Base-by-base conservation (phyloP, 2,797 vertebrate species). In the Sebastes ruberrimus region DNA sequence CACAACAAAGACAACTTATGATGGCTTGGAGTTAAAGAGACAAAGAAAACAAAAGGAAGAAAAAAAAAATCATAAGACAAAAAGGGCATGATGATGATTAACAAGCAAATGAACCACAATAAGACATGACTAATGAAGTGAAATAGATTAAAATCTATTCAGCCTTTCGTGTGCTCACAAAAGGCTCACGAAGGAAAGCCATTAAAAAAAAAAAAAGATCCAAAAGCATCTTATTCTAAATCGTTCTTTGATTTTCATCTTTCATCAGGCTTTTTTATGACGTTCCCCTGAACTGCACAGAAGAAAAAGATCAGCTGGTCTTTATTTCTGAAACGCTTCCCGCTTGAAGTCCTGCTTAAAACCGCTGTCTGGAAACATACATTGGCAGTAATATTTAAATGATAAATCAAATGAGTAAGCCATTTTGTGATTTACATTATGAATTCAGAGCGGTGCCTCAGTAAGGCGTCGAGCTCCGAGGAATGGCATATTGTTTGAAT, bases 1-100 rank as follows among this genome's bases (percentile, higher is more conserved):
- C 93, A 91, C 86, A 89, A 91, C 85, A 95, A 91, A 69, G 70
- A 94, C 78, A 86, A 93, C 87, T 91, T 85, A 77, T 23, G 89
- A 92, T 7, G 90, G 89, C 92, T 87, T 92, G 86, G 84, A 92
- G 80, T 93, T 81, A 80, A 76, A 89, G 92, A 95, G 82, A 91
- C 80, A 91, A 75, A 87, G 78, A 80, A 79, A 90, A 84, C 66
- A 84, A 93, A 70, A 81, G 70, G 84, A 74, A 32, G 65, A 42
- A 65, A 80, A 75, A 75, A 28, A 78, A 80, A 67, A 55, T 61
- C 75, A 84, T 77, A 82, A 86, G 83, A 91, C 66, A 88, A 83
- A 88, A 86, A 78, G 55, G 73, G 67, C 66, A 88, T 75, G 84
- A 82, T 89, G 88, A 78, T 88, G 87, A 92, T 90, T 83, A 91